Base-by-base conservation (phyloP, 2,113 vertebrate species). In the Ictalurus furcatus region DNA sequence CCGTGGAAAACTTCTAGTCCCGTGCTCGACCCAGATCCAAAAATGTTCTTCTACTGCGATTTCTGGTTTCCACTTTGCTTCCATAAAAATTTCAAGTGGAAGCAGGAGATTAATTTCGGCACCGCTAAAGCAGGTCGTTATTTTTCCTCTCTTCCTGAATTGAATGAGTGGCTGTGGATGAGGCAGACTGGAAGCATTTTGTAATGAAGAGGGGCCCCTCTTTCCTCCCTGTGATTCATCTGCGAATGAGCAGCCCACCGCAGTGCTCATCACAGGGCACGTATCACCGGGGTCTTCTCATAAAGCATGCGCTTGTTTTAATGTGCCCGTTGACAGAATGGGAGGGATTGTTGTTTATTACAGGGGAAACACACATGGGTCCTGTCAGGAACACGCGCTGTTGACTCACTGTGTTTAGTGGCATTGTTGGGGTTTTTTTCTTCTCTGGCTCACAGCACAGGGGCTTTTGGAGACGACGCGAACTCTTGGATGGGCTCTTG, bases 191-290 rank as follows among this genome's bases (percentile, higher is more conserved):
- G 79, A 91, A 58, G 85, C 87, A 91, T 84, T 84, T 61, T 30
- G 84, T 13, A 21, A 16, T 85, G 71, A 91, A 67, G 79, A 48
- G 86, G 65, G 65, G 30, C 63, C 59, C 65, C 76, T 73, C 17
- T 85, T 84, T 82, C 83, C 79, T 44, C 86, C 59, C 44, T 58
- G 73, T 92, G 90, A 92, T 88, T 90, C 91, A 90, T 79, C 25
- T 37, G 52, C 80, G 63, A 89, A 74, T 89, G 58, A 59, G 81
- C 59, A 19, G 79, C 88, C 79, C 12, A 88, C 59, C 58, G 56
- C 84, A 71, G 73, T 12, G 76, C 69, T 54, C n/a, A 54, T 61
- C 61, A 78, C 19, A 84, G 25, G 28, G 59, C 82, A 54, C 40
- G 16, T 80, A 81, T 63, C 34, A 19, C 30, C 5, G 6, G 86